Evolutionary conservation across 2,113 vertebrate species (phyloP), one percentile per base, ranked within the genome.

Genomic region (Salminus brasiliensis): DNA sequence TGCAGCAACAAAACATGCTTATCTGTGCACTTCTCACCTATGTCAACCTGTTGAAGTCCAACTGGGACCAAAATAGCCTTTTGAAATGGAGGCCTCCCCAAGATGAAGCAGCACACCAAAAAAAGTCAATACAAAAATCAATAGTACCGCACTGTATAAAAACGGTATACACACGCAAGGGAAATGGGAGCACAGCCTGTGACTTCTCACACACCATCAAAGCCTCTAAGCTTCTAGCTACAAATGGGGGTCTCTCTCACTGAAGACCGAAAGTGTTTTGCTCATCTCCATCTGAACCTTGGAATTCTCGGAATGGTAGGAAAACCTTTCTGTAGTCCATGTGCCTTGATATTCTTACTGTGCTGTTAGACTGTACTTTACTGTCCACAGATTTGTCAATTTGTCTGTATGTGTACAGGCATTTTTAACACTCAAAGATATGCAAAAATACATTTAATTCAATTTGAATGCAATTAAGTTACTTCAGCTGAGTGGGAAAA

Each of bases 171-270:
- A 34, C 29, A 63, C 30, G 23, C 1, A 63, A 34, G 60, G 60
- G 60, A 21, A 63, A 63, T 34, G 16, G 30, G 18, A 63, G 30
- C 30, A 21, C 6, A 60, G 12, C 57, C 57, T 29, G 10, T 60
- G 57, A 60, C 57, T 60, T 27, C 57, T 60, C 57, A 60, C 57
- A 60, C 11, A 30, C 23, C 55, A 59, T 59, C 55, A 59, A 59
- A 27, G 55, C 55, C n/a, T n/a, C n/a, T n/a, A n/a, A n/a, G n/a
- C n/a, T 34, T 63, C 10, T 8, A 30, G 30, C 60, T 63, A 30
- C 27, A 30, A 16, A 62, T 63, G 21, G 16, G 10, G 60, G 16
- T 32, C 12, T 63, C 23, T 59, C 29, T 63, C 30, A 10, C 60
- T 34, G 60, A 63, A 18, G 30, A 30, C 59, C 10, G 6, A 32